Evolutionary conservation across 2,113 vertebrate genomes (phyloP), one percentile per base, ranked within the genome.

Genomic region (Carettochelys insculpta): DNA sequence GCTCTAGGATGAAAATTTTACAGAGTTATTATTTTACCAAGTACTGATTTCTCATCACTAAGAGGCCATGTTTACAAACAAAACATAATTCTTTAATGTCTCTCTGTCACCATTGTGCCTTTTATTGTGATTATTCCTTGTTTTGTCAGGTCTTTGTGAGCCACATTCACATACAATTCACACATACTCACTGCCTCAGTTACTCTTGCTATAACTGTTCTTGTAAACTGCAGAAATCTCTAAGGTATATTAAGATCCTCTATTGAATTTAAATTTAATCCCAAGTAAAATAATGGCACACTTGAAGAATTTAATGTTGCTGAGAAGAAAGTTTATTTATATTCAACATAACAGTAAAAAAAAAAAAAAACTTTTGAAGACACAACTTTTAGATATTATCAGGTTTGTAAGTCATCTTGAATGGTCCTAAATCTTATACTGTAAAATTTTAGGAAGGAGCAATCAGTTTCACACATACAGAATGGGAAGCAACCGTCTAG

Each of bases 121-220:
- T 83, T 83, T n/a, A 2, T 88, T 80, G 58, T 31, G 22, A 12
- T 5, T 90, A 31, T 48, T 0, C n/a, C 1, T 45, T 80, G 25
- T 31, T 83, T 80, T 41, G 86, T 2, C 73, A 11, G 89, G 4
- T 2, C 2, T 7, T 86, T 82, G 71, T 54, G 47, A 71, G 50
- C 24, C 51, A 50, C 5, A 0, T 65, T 1, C 65, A 80, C 8
- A 68, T 1, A 48, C 3, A 3, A 31, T 2, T 34, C 47, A 8
- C n/a, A 54, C 56, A 83, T 93, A 1, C 85, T 88, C 11, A 56
- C 4, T 16, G 71, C 34, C 53, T 78, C 82, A 43, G 29, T 82
- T 34, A 77, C 12, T 45, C 27, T 25, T 73, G 56, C 13, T 77
- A 2, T 2, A 6, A 51, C 47, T 43, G 4, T 82, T 1, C 77